Evolutionary conservation across 2,797 vertebrate species (phyloP).

Genomic region (Hoplostethus atlanticus): DNA sequence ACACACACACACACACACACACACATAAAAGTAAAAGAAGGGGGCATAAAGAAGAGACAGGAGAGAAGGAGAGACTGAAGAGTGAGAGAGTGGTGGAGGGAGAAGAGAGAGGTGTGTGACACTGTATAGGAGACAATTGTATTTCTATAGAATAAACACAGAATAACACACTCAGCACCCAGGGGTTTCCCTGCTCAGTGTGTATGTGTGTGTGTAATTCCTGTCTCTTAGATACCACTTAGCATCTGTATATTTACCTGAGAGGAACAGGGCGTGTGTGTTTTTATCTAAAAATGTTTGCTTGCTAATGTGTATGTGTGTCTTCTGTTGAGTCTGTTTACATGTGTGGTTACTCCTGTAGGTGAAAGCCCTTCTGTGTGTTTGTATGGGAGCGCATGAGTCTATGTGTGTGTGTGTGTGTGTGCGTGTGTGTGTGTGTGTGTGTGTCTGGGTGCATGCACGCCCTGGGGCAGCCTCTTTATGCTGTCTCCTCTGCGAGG

Average conservation of each 20-base stretch:
- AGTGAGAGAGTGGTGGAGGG: background rate
- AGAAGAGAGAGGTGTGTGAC: constrained; percentile 23
- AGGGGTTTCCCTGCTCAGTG: constrained; percentile 66
- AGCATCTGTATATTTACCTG: constrained; percentile 64
- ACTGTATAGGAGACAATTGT: constrained; percentile 4
- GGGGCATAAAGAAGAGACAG: constrained; percentile 22
- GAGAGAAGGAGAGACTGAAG: constrained; percentile 21
- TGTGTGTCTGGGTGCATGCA: constrained; percentile 13
- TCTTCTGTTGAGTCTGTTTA: constrained; percentile 48
- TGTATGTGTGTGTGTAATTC: constrained; percentile 54
- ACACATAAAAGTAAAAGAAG: constrained; percentile 48
- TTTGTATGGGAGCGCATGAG: constrained; percentile 12
- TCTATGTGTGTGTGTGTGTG: constrained; percentile 12
- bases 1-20: constrained; percentile 24
- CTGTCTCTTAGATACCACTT: constrained; percentile 60
- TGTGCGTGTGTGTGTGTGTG: constrained; percentile 13
- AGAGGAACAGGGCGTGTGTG: constrained; percentile 39
- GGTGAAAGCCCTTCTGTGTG: background rate
- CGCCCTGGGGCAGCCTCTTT: constrained; percentile 63
- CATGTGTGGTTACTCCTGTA: constrained; percentile 1
- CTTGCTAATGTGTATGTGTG: constrained; percentile 35
- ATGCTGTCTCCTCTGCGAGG: constrained; percentile 52
- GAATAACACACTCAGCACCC: constrained; percentile 63
- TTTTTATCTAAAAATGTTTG: constrained; percentile 27
- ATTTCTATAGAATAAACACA: constrained; percentile 58